Evolutionary conservation across 2,888 invertebrate species (phyloP).

Genomic region (Petrolisthes cinctipes): DNA sequence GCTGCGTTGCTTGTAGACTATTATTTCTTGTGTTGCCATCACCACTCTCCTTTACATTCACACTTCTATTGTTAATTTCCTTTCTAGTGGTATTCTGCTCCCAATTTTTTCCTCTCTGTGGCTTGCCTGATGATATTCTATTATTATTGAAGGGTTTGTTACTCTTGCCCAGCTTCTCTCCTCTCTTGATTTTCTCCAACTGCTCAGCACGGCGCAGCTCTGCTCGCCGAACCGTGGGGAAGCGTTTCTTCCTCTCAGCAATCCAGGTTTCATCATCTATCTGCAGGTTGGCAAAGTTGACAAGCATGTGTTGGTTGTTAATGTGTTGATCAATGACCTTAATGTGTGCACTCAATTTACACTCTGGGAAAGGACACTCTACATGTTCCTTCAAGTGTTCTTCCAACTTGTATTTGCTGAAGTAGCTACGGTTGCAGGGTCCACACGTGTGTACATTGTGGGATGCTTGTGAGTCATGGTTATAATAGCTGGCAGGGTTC

Average conservation of each 20-base stretch:
- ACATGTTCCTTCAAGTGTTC: slow-evolving; percentile 69
- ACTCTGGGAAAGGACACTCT: slow-evolving; percentile 69
- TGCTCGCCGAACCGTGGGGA: slow-evolving; percentile 50
- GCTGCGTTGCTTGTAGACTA: neutral
- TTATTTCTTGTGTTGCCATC: neutral
- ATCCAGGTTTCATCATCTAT: slow-evolving; percentile 59
- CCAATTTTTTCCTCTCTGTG: neutral
- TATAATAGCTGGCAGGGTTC: neutral
- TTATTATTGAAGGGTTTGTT: slow-evolving; percentile 36
- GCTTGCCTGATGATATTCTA: no score
- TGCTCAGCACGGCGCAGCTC: slow-evolving; percentile 55
- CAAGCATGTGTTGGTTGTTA: slow-evolving; percentile 69
- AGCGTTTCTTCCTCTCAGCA: slow-evolving; percentile 56
- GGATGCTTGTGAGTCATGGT: neutral
- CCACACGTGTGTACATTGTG: slow-evolving; percentile 68
- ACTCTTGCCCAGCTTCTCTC: slow-evolving; percentile 41
- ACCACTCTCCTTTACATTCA: neutral
- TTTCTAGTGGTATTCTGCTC: neutral
- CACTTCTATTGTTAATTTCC: neutral
- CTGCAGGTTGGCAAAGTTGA: slow-evolving; percentile 57
- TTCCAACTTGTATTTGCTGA: slow-evolving; percentile 68
- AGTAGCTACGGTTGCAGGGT: slow-evolving; percentile 70
- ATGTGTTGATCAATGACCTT: slow-evolving; percentile 70
- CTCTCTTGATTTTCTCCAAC: slow-evolving; percentile 50
- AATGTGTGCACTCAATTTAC: slow-evolving; percentile 70